Percentiles rank a stretch among this genome's conserved stretches.
Conservation (phyloP, 2,888 invertebrate genomes). For the Leptinotarsa juncta region DNA sequence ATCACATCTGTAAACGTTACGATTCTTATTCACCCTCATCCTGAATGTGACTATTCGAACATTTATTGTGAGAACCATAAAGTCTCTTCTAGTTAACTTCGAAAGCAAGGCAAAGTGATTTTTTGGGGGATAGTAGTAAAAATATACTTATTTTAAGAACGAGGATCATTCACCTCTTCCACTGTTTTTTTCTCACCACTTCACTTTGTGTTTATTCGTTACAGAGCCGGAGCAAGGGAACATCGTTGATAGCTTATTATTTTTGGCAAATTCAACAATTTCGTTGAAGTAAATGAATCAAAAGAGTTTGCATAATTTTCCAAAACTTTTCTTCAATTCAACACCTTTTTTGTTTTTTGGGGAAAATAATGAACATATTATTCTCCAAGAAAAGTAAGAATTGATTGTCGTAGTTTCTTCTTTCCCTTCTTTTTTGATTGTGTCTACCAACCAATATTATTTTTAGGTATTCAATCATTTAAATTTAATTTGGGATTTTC, state of each 20-base stretch:
- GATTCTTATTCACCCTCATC: conserved; percentile 15
- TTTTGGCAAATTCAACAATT: too few relatives aligned
- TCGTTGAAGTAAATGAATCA: too few relatives aligned
- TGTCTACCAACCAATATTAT: too few relatives aligned
- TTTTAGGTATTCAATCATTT: too few relatives aligned
- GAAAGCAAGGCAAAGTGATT: background rate
- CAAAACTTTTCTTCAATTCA: too few relatives aligned
- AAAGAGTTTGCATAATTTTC: too few relatives aligned
- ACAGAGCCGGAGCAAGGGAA: background rate
- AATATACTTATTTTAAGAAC: conserved; percentile 5
- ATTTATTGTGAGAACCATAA: conserved; percentile 15
- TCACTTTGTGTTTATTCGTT: conserved; percentile 4
- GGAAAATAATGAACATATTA: too few relatives aligned
- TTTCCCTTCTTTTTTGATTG: too few relatives aligned
- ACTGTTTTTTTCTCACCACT: conserved; percentile 6
- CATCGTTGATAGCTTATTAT: background rate
- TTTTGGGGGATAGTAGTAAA: conserved; percentile 4
- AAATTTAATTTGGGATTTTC: too few relatives aligned
- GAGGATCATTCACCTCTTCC: conserved; percentile 6
- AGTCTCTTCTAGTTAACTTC: conserved; percentile 12
- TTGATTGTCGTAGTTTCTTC: too few relatives aligned
- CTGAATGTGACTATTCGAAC: conserved; percentile 9
- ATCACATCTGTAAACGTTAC: conserved; percentile 16
- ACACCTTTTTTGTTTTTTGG: too few relatives aligned
- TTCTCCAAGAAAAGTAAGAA: too few relatives aligned